Base-by-base conservation (phyloP, 23 tunicate species). In the Ascidia mentula region DNA sequence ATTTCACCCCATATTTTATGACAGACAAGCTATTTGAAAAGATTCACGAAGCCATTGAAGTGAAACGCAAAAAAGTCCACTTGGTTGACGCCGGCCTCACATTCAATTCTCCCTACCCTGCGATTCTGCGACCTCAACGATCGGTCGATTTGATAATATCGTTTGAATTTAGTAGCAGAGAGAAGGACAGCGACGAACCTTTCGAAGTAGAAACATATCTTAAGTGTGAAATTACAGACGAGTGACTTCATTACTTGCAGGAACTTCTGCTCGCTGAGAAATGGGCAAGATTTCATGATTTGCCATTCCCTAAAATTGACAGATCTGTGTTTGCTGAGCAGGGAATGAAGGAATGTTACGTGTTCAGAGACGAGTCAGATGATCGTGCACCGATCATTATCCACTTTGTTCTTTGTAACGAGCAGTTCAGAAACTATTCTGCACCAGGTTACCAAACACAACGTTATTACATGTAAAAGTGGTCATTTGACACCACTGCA, bases 41-140 rank as follows among this genome's bases (percentile, higher is more conserved):
- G 59, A 72, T 89, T n/a, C 82, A 80, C 71, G 89, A 89, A 53
- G 78, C 95, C 0, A 89, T 89, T 22, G 86, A 79, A 69, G 85
- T 82, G 32, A 59, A 59, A 69, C 80, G 72, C 53, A 89, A 80
- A 72, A 88, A 82, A 76, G 98, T 89, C 34, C 86, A 80, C 69
- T 45, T 96, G 12, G 99, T 96, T 0, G 99, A 96, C 72, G 89
- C 97, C 0, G 99, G 99, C 6, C 86, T 92, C 53, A 90, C 98
- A 32, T 89, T 92, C 60, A 92, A 92, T 80, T 79, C 92, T 38
- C 98, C 98, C 4, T 92, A 89, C 72, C 90, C 98, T 6, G 69
- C 86, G 13, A 76, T 92, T 34, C 77, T 92, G 30, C 75, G 98
- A 22, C 90, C 91, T 1, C 96, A 90, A 70, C 59, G 96, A 46